phyloP scores from a whole-genome alignment of 2,888 invertebrate genomes.

The Mesoligia furuncula region DNA sequence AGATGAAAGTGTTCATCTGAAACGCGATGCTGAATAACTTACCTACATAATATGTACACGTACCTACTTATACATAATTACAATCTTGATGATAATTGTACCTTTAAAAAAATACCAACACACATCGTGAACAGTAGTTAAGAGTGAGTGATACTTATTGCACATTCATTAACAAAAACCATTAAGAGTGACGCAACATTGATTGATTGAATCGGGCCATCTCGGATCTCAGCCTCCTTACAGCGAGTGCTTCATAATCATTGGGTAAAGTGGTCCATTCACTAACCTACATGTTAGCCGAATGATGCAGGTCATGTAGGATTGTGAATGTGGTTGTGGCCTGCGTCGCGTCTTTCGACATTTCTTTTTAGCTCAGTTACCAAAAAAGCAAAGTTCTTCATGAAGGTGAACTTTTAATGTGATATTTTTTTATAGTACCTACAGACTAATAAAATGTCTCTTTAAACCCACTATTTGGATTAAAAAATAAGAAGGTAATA shows the following conservation, averaged over 20 bases:
- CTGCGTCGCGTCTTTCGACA: neutral
- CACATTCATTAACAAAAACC: constrained; percentile 62
- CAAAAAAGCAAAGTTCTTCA: neutral
- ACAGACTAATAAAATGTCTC: too few species aligned
- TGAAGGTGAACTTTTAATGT: neutral
- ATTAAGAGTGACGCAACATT: constrained; percentile 59
- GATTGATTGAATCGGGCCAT: constrained; percentile 64
- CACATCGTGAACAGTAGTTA: constrained; percentile 33
- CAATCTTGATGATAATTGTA: neutral
- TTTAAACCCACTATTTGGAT: neutral
- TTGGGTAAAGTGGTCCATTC: constrained; percentile 43
- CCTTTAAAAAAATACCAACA: neutral
- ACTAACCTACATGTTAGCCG: constrained; percentile 41
- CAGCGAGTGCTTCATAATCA: constrained; percentile 5
- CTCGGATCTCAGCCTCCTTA: constrained; percentile 52
- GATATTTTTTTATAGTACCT: neutral
- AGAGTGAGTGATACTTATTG: constrained; percentile 24
- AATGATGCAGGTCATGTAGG: constrained; percentile 6
- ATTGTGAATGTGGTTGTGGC: neutral
- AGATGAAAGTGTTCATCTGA: neutral
- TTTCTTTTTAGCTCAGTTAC: neutral
- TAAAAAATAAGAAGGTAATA: neutral
- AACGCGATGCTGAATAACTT: neutral
- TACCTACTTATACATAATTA: neutral
- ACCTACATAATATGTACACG: too few species aligned